Percentiles rank a stretch among this genome's conserved stretches.
Conservation (phyloP, 1,140 invertebrate genomes). For the Trichonephila clavata region DNA sequence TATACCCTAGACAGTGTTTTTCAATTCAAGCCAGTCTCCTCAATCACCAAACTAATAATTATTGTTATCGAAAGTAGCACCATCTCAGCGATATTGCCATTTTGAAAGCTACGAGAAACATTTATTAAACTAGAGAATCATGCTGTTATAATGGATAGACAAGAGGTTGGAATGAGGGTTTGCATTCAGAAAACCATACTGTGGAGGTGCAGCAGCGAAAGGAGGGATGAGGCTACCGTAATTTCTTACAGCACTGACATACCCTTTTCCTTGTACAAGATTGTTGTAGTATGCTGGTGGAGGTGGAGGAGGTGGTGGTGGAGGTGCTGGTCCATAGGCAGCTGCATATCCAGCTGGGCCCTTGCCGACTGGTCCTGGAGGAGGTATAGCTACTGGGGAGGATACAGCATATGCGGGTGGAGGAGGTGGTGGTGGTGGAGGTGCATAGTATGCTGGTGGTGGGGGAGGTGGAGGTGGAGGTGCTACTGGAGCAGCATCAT, state of each 20-base stretch:
- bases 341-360: conserved; percentile 4
- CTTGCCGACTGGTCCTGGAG: not conserved
- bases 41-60: not conserved
- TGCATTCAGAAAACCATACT: conserved; percentile 21
- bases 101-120: not conserved
- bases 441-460: conserved; percentile 30
- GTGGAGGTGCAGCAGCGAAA: conserved; percentile 13
- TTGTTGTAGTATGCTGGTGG: conserved; percentile 54
- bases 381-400: not conserved
- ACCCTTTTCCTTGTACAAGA: conserved; percentile 44
- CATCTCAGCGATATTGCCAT: not conserved
- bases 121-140: not conserved
- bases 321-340: not conserved
- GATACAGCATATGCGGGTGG: not conserved
- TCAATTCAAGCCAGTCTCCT: not conserved
- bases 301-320: not conserved
- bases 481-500: not conserved
- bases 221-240: conserved; percentile 32
- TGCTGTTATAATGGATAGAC: conserved; percentile 54
- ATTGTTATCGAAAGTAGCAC: conserved; percentile 1
- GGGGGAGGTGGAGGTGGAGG: conserved; percentile 49
- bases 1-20: not conserved
- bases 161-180: conserved; percentile 35
- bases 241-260: conserved; percentile 44
- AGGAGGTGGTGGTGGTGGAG: conserved; percentile 20